phyloP scores from a whole-genome alignment of 2,888 invertebrate species.

The Lepeophtheirus nordmannii region DNA sequence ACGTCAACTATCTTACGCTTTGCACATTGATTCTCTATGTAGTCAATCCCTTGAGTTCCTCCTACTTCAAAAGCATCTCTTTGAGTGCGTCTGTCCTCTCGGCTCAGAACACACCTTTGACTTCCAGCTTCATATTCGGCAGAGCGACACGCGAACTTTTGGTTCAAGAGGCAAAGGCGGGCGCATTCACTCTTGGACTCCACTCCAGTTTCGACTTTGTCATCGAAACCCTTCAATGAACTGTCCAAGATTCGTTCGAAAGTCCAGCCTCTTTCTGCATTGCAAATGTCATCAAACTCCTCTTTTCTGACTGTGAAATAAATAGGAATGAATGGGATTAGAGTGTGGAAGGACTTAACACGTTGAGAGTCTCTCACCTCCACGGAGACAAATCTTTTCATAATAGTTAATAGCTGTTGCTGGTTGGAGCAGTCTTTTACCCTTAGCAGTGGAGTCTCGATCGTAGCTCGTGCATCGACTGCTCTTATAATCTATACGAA shows the following conservation, averaged over 20 bases:
- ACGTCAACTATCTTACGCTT: slow-evolving; percentile 28
- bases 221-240: slow-evolving; percentile 36
- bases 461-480: slow-evolving; percentile 35
- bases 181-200: slow-evolving; percentile 37
- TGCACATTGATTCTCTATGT: slow-evolving; percentile 42
- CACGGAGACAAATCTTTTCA: slow-evolving; percentile 36
- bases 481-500: slow-evolving; percentile 34
- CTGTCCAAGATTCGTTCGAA: slow-evolving; percentile 40
- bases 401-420: slow-evolving; percentile 35
- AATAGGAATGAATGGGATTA: not conserved
- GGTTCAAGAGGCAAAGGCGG: slow-evolving; percentile 39
- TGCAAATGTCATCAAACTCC: slow-evolving; percentile 34
- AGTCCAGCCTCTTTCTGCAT: slow-evolving; percentile 36
- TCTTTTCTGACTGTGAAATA: slow-evolving; percentile 9
- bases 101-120: slow-evolving; percentile 37
- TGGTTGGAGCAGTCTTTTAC: slow-evolving; percentile 32
- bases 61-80: slow-evolving; percentile 37
- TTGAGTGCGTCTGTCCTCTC: slow-evolving; percentile 40
- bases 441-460: slow-evolving; percentile 32
- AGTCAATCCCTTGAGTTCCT: slow-evolving; percentile 34
- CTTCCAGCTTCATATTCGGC: slow-evolving; percentile 40
- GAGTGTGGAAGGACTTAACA: no score
- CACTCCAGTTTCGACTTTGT: slow-evolving; percentile 34
- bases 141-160: slow-evolving; percentile 39
- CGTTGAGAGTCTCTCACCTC: slow-evolving; percentile 30